Evolutionary conservation across 2,888 invertebrate species (phyloP), one percentile per base, ranked within the genome.

Genomic region (Chrysotoxum bicinctum): DNA sequence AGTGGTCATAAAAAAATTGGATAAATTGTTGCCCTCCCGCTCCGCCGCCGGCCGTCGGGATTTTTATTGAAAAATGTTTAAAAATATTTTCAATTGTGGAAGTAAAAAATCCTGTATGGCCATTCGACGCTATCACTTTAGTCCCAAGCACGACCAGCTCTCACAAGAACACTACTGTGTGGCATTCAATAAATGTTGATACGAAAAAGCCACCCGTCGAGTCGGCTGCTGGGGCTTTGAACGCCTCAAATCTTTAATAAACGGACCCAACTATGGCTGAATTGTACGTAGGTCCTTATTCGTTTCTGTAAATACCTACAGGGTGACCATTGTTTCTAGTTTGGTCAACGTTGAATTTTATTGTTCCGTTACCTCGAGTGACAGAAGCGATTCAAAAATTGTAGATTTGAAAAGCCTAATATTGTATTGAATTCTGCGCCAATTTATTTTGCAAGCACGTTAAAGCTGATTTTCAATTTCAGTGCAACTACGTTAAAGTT

Each of bases 11-110:
- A 50, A 73, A 69, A 12, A 19, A 19, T 58, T 14, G 21, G 50
- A 37, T 62, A 68, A 56, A 74, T 78, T 64, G 58, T n/a, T n/a
- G n/a, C n/a, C n/a, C n/a, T n/a, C n/a, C n/a, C n/a, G n/a, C n/a
- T n/a, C n/a, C n/a, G n/a, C n/a, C n/a, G 19, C 69, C 40, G 48
- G 56, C 69, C 69, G 64, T 35, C 40, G 69, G 79, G 74, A 79
- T 66, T 70, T 79, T 84, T 84, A 84, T 84, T 84, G 79, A 79
- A 84, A 84, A 84, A 84, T 84, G 74, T 75, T 68, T 75, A 69
- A 80, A 79, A 79, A 79, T 84, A 84, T 84, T 84, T 79, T 70
- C 75, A 79, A 84, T 75, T 84, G 79, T 70, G 35, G 19, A 74
- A 74, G 23, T 69, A 45, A 56, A 30, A 56, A 45, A 69, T 16